Evolutionary conservation across 2,888 invertebrate genomes (phyloP).

Genomic region (Chydorus sphaericus): DNA sequence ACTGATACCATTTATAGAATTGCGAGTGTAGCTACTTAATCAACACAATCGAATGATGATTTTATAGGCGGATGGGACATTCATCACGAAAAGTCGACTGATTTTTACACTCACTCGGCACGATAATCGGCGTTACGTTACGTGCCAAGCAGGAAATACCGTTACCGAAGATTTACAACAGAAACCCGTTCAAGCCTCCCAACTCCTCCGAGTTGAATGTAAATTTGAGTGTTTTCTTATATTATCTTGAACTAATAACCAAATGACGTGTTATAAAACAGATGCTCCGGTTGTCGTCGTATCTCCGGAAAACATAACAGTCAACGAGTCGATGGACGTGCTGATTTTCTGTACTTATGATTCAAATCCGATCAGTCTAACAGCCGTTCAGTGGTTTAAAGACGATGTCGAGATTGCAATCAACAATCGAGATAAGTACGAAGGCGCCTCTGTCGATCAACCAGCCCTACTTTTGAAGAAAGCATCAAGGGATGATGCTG

Average conservation of each 20-base stretch:
- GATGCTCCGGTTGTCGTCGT: slow-evolving; percentile 74
- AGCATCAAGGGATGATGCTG: slow-evolving; percentile 60
- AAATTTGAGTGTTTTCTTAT: slow-evolving; percentile 37
- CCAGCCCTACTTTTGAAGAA: slow-evolving; percentile 62
- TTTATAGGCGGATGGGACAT: slow-evolving; percentile 59
- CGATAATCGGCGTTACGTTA: slow-evolving; percentile 62
- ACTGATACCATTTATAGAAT: too few relatives aligned
- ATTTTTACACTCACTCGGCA: slow-evolving; percentile 64
- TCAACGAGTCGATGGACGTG: slow-evolving; percentile 59
- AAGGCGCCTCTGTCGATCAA: slow-evolving; percentile 58
- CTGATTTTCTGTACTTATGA: slow-evolving; percentile 65
- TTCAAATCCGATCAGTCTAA: slow-evolving; percentile 68
- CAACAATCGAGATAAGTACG: slow-evolving; percentile 41
- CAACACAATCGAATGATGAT: not conserved
- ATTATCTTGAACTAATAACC: not conserved
- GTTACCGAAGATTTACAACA: slow-evolving; percentile 57
- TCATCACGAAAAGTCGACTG: slow-evolving; percentile 58
- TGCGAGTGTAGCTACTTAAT: too few relatives aligned
- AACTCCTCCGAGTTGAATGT: slow-evolving; percentile 72
- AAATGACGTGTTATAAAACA: slow-evolving; percentile 28
- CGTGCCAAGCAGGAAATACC: slow-evolving; percentile 67
- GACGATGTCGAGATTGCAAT: slow-evolving; percentile 23
- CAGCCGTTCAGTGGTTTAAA: slow-evolving; percentile 55
- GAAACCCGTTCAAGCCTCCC: slow-evolving; percentile 53
- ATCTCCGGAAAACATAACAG: slow-evolving; percentile 55